phyloP scores from a whole-genome alignment of 1,140 invertebrate species.

The Planococcus citri region DNA sequence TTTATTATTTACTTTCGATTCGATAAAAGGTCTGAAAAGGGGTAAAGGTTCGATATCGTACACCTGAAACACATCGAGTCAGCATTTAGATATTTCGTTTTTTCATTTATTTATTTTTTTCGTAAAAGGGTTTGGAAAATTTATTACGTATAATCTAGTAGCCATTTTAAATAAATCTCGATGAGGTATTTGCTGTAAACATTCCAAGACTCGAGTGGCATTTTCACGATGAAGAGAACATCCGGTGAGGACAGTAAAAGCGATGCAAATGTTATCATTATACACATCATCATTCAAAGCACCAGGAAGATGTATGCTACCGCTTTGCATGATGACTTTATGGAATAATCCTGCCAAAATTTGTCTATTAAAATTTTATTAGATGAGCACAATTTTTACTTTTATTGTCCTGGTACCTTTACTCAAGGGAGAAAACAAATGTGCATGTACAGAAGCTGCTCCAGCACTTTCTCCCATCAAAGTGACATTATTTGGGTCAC shows the following conservation, averaged over 20 bases:
- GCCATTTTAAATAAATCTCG: no score
- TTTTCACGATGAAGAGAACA: no score
- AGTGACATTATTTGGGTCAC: conserved; percentile 81
- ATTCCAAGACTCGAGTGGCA: no score
- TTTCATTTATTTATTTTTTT: background rate
- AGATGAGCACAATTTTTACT: no score
- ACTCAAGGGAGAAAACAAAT: conserved; percentile 61
- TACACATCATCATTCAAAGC: no score
- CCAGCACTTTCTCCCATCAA: conserved; percentile 89
- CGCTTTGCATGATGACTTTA: conserved; percentile 39
- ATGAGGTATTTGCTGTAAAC: no score
- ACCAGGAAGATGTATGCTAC: conserved; percentile 52
- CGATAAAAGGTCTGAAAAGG: background rate
- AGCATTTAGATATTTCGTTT: background rate
- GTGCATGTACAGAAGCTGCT: conserved; percentile 72
- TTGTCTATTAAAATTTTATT: no score
- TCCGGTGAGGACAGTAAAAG: no score
- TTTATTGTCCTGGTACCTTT: conserved; percentile 47
- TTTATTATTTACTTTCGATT: background rate
- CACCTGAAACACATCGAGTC: background rate
- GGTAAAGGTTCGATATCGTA: background rate
- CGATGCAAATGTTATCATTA: no score
- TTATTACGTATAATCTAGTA: no score
- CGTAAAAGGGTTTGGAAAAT: no score
- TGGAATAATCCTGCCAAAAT: conserved; percentile 31